phyloP scores from a whole-genome alignment of 2,888 invertebrate genomes.

The Ectemnius lituratus region DNA sequence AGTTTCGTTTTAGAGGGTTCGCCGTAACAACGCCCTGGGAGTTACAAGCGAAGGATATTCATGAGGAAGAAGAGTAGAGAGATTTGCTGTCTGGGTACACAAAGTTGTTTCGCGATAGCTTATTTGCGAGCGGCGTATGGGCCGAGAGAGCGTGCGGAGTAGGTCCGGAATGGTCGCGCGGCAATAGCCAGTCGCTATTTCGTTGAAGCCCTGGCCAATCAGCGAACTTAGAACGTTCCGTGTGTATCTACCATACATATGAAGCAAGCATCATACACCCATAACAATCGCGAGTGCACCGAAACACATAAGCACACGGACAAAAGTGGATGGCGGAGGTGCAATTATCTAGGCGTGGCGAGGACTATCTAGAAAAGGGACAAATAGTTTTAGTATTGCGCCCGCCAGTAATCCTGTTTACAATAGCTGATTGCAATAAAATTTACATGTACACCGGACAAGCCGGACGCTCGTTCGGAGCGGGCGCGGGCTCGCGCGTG shows the following conservation, averaged over 20 bases:
- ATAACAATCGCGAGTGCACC: neutral
- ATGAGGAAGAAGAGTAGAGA: too few relatives aligned
- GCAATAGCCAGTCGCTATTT: too few relatives aligned
- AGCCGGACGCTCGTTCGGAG: conserved; percentile 6
- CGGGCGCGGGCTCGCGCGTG: conserved; percentile 12
- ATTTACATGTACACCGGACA: conserved; percentile 55
- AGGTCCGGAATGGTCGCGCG: too few relatives aligned
- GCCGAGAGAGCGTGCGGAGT: too few relatives aligned
- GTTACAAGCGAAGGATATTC: too few relatives aligned
- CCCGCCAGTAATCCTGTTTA: conserved; percentile 61
- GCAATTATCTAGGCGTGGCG: neutral
- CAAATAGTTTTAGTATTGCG: conserved; percentile 57
- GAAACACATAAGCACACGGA: neutral
- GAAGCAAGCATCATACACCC: neutral
- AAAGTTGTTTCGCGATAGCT: too few relatives aligned
- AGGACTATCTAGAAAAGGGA: conserved; percentile 29
- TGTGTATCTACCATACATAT: neutral
- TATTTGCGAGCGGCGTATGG: too few relatives aligned
- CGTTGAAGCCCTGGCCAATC: neutral
- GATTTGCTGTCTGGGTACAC: too few relatives aligned
- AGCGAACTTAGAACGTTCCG: neutral
- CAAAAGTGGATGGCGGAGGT: neutral
- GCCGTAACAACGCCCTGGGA: too few relatives aligned
- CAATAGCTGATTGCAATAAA: conserved; percentile 65
- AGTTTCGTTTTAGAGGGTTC: too few relatives aligned